phyloP scores from a whole-genome alignment of 2,797 vertebrate genomes.

The Myioborus melanocephalus region DNA sequence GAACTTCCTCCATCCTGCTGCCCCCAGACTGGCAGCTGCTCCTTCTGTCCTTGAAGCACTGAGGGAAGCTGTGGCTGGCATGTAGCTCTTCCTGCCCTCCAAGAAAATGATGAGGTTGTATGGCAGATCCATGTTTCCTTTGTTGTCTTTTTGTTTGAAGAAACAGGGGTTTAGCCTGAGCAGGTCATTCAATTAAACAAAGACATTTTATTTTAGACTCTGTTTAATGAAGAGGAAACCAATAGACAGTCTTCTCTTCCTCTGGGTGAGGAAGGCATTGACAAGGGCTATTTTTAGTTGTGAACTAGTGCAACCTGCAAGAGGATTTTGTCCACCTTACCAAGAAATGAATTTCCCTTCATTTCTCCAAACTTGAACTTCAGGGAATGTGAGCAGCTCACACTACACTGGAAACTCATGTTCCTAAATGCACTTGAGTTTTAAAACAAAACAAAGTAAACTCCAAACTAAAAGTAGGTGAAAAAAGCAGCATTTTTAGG shows the following conservation, averaged over 20 bases:
- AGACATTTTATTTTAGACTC: slow-evolving; percentile 33
- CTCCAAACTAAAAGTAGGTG: rapidly evolving
- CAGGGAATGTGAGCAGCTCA: not conserved
- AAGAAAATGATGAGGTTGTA: not conserved
- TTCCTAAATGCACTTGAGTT: not conserved
- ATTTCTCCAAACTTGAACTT: not conserved
- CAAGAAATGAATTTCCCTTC: not conserved
- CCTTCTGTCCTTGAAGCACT: slow-evolving; percentile 32
- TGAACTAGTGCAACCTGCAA: not conserved
- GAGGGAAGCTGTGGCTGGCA: not conserved
- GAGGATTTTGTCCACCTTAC: not conserved
- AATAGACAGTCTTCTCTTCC: slow-evolving; percentile 43
- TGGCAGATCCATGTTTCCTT: slow-evolving; percentile 26
- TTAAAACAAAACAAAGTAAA: not conserved
- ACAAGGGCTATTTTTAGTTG: slow-evolving; percentile 35
- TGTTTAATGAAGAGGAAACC: slow-evolving; percentile 38
- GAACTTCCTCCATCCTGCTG: slow-evolving; percentile 6
- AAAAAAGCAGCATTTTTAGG: not conserved
- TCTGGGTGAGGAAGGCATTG: not conserved
- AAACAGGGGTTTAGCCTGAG: slow-evolving; percentile 22
- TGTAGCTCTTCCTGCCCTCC: slow-evolving; percentile 20
- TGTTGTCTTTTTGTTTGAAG: slow-evolving; percentile 38
- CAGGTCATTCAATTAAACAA: slow-evolving; percentile 21
- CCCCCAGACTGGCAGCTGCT: slow-evolving; percentile 38
- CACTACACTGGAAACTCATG: not conserved